Percentiles rank a stretch among this genome's conserved stretches.
phyloP scores from a whole-genome alignment of 2,888 invertebrate genomes.

The Volucella bombylans region DNA sequence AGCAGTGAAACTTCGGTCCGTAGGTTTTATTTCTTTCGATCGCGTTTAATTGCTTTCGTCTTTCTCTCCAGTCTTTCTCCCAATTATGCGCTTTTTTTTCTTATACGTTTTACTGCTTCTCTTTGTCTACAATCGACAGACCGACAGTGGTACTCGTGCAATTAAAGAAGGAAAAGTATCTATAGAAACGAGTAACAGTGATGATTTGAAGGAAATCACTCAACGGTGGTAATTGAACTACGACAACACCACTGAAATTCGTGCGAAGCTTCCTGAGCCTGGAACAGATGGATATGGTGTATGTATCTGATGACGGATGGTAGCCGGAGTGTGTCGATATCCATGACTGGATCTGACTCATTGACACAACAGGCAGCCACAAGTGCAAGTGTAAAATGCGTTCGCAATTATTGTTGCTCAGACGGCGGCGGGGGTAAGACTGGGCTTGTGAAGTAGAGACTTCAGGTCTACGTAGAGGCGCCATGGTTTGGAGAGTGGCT shows the following conservation, averaged over 20 bases:
- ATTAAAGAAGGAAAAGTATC: slow-evolving; percentile 38
- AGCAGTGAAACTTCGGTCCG: slow-evolving; percentile 21
- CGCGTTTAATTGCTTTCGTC: slow-evolving; percentile 29
- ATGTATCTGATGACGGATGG: not conserved
- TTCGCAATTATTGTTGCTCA: slow-evolving; percentile 40
- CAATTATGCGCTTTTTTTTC: slow-evolving; percentile 14
- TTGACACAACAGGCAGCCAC: slow-evolving; percentile 23
- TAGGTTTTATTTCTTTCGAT: not conserved
- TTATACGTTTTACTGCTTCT: not conserved
- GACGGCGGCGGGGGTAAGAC: not conserved
- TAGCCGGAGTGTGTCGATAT: slow-evolving; percentile 20
- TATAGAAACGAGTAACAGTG: slow-evolving; percentile 2
- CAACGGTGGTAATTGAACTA: slow-evolving; percentile 55
- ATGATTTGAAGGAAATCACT: slow-evolving; percentile 34
- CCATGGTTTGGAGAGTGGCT: not conserved
- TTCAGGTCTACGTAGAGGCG: not conserved
- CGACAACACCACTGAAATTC: slow-evolving; percentile 7
- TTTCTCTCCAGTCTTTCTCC: slow-evolving; percentile 17
- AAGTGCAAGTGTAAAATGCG: slow-evolving; percentile 53
- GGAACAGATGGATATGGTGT: not conserved
- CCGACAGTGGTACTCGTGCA: not conserved
- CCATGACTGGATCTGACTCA: slow-evolving; percentile 41
- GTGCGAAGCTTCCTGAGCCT: slow-evolving; percentile 25
- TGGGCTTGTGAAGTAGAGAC: slow-evolving; percentile 16
- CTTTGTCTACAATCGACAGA: no score